Base-by-base conservation (phyloP, 2,888 invertebrate genomes). In the Drosophila acutilabella region DNA sequence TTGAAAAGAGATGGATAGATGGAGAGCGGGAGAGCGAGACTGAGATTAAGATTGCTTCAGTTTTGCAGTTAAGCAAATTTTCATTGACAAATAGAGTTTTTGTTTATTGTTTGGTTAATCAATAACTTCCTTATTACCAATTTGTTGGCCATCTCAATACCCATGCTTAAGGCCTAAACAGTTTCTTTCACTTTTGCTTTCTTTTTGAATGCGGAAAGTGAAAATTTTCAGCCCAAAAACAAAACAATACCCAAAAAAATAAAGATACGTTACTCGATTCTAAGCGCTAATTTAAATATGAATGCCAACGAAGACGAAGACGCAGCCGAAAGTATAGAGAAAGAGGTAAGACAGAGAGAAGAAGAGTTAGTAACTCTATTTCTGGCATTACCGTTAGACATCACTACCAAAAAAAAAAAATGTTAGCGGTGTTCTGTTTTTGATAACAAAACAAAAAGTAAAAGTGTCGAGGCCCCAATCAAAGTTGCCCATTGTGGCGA, bases 401-500 rank as follows among this genome's bases (percentile, higher is more conserved):
- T 16, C 61, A 48, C 61, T 51, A 57, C 65, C 38, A 36, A 36
- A 20, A 30, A 50, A 64, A 36, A 36, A 20, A 30, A 50, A 64
- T 57, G 68, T 48, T 81, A 81, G 74, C 82, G 77, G 62, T 81
- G 84, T 86, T 86, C 84, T 86, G 74, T 48, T 86, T 86, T 77
- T 82, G 83, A 82, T 81, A 61, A 71, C 76, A 80, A 54, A 66
- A 64, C 75, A 42, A 62, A 81, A 80, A 80, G 81, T 81, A 81
- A 81, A 79, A 81, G 81, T 81, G 75, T 71, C 61, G 58, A 13
- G 20, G n/a, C 14, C n/a, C n/a, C 50, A 66, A 38, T 26, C 48
- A 36, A 51, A 16, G 11, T 16, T 7, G n/a, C 14, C 14, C 30
- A 52, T 48, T 57, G 41, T 47, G 5, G 11, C 23, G 52, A 51